Percentiles rank a stretch among this genome's conserved stretches.
Conservation (phyloP, 2,888 invertebrate genomes). For the Luffia ferchaultella region DNA sequence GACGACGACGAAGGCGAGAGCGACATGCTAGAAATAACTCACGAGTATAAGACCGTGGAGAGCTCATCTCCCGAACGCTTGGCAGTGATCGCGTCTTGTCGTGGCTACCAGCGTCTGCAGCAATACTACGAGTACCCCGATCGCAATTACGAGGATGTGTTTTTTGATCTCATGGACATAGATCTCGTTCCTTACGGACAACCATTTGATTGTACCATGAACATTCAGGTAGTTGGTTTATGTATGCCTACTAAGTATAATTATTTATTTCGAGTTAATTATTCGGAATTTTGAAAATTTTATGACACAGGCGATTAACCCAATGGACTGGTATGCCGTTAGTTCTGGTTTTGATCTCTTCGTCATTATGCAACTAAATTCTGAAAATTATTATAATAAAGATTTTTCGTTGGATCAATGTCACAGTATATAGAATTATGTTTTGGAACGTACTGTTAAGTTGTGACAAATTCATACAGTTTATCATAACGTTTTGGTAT, state of each 20-base stretch:
- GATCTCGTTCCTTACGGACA: conserved; percentile 72
- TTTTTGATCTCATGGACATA: conserved; percentile 72
- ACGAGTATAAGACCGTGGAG: conserved; percentile 70
- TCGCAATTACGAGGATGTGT: conserved; percentile 68
- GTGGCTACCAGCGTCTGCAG: conserved; percentile 68
- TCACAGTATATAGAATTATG: too few species aligned
- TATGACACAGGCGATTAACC: too few species aligned
- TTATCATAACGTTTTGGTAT: too few species aligned
- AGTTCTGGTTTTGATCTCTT: too few species aligned
- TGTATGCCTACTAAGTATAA: background rate
- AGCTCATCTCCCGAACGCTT: conserved; percentile 71
- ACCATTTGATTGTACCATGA: conserved; percentile 71
- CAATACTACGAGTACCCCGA: conserved; percentile 68
- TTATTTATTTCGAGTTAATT: too few species aligned
- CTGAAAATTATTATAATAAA: too few species aligned
- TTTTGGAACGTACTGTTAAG: too few species aligned
- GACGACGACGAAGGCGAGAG: conserved; percentile 71
- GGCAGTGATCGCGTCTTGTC: conserved; percentile 72
- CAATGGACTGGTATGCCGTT: too few species aligned
- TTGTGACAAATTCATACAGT: too few species aligned
- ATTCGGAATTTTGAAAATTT: too few species aligned
- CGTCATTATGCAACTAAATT: too few species aligned
- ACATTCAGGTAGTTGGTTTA: conserved; percentile 56
- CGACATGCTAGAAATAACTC: conserved; percentile 72
- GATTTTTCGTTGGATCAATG: too few species aligned